phyloP scores from a whole-genome alignment of 2,113 vertebrate genomes.

The Thunnus maccoyii region DNA sequence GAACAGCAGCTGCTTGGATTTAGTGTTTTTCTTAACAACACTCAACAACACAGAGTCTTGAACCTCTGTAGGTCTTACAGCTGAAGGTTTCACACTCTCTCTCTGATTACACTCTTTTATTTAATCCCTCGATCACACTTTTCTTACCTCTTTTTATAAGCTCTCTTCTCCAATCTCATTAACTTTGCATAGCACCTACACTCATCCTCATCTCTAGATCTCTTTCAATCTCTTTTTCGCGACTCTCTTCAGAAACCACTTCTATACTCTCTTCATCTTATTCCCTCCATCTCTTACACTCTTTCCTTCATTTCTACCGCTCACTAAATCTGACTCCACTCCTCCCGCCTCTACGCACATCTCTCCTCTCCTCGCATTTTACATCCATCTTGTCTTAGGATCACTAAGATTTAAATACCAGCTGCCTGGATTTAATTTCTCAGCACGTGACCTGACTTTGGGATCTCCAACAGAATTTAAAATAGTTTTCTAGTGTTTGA shows the following conservation, averaged over 20 bases:
- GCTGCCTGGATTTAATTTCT: slow-evolving; percentile 36
- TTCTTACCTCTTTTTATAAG: neutral
- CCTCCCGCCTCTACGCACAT: neutral
- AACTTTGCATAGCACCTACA: neutral
- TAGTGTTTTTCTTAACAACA: too few species aligned
- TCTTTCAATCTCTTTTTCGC: neutral
- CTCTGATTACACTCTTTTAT: slow-evolving; percentile 3
- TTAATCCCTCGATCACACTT: slow-evolving; percentile 32
- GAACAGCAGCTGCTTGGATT: too few species aligned
- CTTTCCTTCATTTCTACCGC: neutral
- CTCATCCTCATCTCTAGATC: neutral
- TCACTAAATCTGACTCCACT: slow-evolving; percentile 9
- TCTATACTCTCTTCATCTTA: neutral
- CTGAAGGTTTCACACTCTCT: neutral
- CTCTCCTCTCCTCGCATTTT: neutral
- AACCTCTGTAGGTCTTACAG: neutral
- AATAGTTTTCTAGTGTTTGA: too few species aligned
- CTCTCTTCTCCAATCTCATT: slow-evolving; percentile 30
- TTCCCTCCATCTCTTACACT: neutral
- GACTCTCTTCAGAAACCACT: neutral
- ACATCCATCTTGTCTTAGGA: slow-evolving; percentile 32
- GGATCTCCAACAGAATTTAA: too few species aligned
- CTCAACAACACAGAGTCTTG: neutral
- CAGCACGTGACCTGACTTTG: neutral
- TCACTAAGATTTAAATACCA: slow-evolving; percentile 28